Percentiles rank a stretch among this genome's conserved stretches.
Conservation (phyloP, 2,888 invertebrate genomes). For the Rotaria macrura region DNA sequence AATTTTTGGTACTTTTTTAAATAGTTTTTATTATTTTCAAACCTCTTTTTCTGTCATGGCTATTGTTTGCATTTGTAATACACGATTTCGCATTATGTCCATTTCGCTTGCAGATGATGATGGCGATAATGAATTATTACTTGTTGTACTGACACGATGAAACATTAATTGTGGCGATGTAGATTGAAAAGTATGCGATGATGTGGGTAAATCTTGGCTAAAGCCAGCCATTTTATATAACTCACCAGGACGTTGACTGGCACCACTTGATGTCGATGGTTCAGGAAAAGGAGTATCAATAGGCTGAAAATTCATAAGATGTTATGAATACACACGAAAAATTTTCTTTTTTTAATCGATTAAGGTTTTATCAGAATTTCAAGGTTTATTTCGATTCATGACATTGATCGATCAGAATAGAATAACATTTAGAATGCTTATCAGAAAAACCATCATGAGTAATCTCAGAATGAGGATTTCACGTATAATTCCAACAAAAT, state of each 20-base stretch:
- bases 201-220: background rate
- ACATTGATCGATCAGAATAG: no score
- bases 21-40: background rate
- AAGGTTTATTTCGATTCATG: no score
- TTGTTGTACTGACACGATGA: background rate
- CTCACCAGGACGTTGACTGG: background rate
- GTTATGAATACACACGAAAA: no score
- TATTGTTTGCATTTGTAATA: constrained; percentile 20
- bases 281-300: background rate
- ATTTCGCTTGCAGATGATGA: constrained; percentile 3
- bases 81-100: background rate
- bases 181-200: background rate
- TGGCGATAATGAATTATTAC: background rate
- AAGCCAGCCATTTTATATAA: background rate
- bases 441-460: no score
- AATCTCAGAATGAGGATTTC: no score
- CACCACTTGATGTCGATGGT: constrained; percentile 3
- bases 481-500: no score
- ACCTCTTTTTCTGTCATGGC: background rate
- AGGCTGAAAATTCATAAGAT: background rate
- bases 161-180: background rate
- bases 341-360: no score
- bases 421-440: no score
- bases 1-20: no score
- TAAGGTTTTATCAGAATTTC: no score